Base-by-base conservation (phyloP, 2,888 invertebrate species). In the Eupithecia dodoneata region DNA sequence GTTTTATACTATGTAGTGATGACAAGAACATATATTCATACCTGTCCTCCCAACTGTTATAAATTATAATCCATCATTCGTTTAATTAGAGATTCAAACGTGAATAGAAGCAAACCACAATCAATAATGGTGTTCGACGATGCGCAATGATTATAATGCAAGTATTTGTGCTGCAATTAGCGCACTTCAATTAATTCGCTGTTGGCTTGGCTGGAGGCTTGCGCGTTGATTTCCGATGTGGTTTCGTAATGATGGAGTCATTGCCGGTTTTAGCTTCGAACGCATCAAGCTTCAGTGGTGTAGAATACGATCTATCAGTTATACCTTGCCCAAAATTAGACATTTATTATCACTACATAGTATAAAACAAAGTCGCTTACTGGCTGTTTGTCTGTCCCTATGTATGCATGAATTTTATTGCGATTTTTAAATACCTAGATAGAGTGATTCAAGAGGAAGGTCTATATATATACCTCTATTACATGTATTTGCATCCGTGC, bases 91-190 rank as follows among this genome's bases (percentile, higher is more conserved):
- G 18, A 63, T 30, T 30, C 10, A 63, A 63, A 63, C 10, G 4
- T 0, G 12, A 4, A 10, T 63, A 30, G 12, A 10, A 30, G 10
- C 10, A 9, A 18, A 59, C 18, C 18, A 10, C 63, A 63, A 12
- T 30, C 44, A 67, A 5, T 10, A 7, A 42, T 15, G 18, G 30
- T 13, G 45, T 72, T 49, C 72, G 72, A 15, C 47, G 67, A 70
- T 59, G 69, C 42, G 49, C 2, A 63, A 69, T 42, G n/a, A 70
- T 67, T 45, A 63, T 18, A 9, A 73, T 66, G 67, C 67, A 63
- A 42, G 59, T 69, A 47, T 59, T 65, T 65, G 63, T 66, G 30
- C 63, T 65, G 15, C 42, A 76, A 73, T 76, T 73, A 73, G 72
- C 44, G 41, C 69, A 47, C 42, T 69, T 76, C n/a, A 63, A 72